These are phyloP conservation scores for Rotaria socialis DNA, from an alignment of 2,888 invertebrate genomes.

Conservation along the genomic window DNA sequence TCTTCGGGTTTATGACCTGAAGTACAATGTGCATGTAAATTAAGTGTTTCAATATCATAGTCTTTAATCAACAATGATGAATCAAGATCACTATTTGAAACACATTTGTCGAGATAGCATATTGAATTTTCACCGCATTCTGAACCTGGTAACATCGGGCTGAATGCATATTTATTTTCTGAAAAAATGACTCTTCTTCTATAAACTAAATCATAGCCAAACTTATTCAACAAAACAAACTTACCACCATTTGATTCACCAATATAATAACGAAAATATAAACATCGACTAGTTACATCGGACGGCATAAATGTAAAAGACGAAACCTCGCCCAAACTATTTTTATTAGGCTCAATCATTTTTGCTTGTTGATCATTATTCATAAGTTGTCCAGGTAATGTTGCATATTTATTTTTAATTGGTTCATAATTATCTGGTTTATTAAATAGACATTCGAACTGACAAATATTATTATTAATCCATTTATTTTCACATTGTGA, in stretches of 20 bases:
- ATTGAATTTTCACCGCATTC: neutral
- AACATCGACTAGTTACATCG: neutral
- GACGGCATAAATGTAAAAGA: neutral
- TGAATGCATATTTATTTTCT: neutral
- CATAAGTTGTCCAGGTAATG: neutral
- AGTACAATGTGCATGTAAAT: neutral
- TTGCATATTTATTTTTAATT: neutral
- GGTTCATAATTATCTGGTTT: neutral
- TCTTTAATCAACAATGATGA: neutral
- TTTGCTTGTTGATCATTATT: conserved; percentile 20
- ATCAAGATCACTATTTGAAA: neutral
- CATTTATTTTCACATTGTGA: conserved; percentile 9
- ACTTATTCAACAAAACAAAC: no score
- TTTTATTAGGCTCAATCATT: neutral
- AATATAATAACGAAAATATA: neutral
- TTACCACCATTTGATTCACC: neutral
- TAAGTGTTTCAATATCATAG: neutral
- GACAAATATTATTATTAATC: neutral
- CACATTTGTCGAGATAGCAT: neutral
- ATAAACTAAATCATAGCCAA: no score
- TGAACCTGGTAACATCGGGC: conserved; percentile 10
- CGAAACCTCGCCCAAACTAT: neutral
- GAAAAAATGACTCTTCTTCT: no score
- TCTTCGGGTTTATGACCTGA: neutral
- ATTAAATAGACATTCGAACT: neutral